Evolutionary conservation across 2,113 vertebrate species (phyloP).

Genomic region (Azemiops feae): DNA sequence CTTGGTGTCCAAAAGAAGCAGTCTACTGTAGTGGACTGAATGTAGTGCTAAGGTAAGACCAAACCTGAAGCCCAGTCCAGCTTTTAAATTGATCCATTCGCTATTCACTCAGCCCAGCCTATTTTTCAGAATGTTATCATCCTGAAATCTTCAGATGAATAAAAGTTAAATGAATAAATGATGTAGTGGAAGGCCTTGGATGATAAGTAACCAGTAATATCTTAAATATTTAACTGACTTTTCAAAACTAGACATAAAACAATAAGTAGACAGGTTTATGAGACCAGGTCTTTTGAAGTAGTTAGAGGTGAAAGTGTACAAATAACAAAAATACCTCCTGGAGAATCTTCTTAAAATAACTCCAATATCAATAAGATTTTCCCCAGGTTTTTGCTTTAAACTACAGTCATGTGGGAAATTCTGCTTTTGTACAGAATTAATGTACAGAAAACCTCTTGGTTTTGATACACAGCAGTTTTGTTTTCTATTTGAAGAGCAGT

Average conservation of each 20-base stretch:
- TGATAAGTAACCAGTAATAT: neutral
- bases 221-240: neutral
- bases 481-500: neutral
- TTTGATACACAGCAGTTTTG: neutral
- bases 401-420: neutral
- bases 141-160: neutral
- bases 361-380: neutral
- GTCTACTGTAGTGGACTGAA: neutral
- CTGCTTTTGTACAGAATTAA: neutral
- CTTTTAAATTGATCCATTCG: neutral
- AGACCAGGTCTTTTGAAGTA: neutral
- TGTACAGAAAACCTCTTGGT: neutral
- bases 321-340: neutral
- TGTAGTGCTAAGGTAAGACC: neutral
- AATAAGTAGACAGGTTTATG: neutral
- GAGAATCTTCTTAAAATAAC: neutral
- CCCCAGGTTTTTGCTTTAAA: neutral
- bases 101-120: neutral
- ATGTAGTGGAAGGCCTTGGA: neutral
- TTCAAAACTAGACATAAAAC: neutral
- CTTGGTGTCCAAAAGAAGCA: neutral
- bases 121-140: neutral
- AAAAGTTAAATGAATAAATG: neutral
- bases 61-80: neutral
- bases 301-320: neutral